phyloP scores from a whole-genome alignment of 1,140 invertebrate genomes.

The Doryteuthis pealeii region DNA sequence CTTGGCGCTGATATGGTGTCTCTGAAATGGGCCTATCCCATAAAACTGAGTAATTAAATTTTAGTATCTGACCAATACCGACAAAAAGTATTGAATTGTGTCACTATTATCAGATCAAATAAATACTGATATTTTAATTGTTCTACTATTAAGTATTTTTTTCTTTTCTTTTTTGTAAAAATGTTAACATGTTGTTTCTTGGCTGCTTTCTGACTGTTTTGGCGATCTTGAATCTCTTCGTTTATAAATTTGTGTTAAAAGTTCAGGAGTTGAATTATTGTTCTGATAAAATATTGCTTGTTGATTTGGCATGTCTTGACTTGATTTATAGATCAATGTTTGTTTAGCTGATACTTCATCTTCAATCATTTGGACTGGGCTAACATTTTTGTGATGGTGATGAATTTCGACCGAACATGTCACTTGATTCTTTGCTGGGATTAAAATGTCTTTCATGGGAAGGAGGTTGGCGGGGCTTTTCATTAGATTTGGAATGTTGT shows the following conservation, averaged over 20 bases:
- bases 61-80: too few relatives aligned
- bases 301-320: neutral
- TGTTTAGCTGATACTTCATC: neutral
- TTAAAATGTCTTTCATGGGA: slow-evolving; percentile 14
- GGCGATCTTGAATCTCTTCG: neutral
- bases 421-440: slow-evolving; percentile 41
- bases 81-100: too few relatives aligned
- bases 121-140: too few relatives aligned
- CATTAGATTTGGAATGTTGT: neutral
- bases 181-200: slow-evolving; percentile 2
- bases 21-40: too few relatives aligned
- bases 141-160: too few relatives aligned
- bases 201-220: slow-evolving; percentile 2
- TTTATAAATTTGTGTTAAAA: neutral
- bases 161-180: neutral
- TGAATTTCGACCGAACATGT: slow-evolving; percentile 50
- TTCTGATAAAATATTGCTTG: neutral
- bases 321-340: neutral
- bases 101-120: too few relatives aligned
- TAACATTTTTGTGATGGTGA: slow-evolving; percentile 36
- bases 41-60: too few relatives aligned
- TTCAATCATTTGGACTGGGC: neutral
- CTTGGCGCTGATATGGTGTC: too few relatives aligned
- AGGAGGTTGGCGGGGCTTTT: neutral
- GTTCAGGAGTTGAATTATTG: neutral